Conservation (phyloP, 2,113 vertebrate genomes). For the Aramus guarauna region DNA sequence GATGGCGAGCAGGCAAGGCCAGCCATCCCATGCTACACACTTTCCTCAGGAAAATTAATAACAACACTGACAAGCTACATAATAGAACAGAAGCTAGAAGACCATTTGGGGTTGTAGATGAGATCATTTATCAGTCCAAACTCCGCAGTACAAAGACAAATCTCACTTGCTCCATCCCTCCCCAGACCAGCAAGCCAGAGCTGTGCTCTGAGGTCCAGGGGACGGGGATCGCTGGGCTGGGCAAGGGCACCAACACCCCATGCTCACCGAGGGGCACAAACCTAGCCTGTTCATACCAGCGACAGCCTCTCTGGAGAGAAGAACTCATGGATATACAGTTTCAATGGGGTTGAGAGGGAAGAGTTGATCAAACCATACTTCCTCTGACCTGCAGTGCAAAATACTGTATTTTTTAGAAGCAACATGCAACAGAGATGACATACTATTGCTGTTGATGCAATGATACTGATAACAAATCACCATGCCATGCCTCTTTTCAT, state of each 20-base stretch:
- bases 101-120: slow-evolving; percentile 54
- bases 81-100: slow-evolving; percentile 42
- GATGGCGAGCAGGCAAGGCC: not conserved
- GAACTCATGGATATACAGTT: not conserved
- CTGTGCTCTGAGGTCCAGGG: not conserved
- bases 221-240: not conserved
- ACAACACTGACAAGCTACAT: slow-evolving; percentile 33
- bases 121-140: slow-evolving; percentile 61
- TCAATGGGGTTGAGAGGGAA: not conserved
- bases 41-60: not conserved
- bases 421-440: rapidly evolving
- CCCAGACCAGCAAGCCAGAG: not conserved
- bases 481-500: not conserved
- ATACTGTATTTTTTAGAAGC: not conserved
- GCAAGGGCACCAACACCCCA: not conserved
- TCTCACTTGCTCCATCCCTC: not conserved
- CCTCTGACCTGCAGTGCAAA: not conserved
- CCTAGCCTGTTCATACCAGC: not conserved
- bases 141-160: not conserved
- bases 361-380: not conserved
- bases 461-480: not conserved
- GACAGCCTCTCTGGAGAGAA: not conserved
- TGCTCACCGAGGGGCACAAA: not conserved
- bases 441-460: not conserved
- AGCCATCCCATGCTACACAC: not conserved